Evolutionary conservation across 2,888 invertebrate genomes (phyloP).

Genomic region (Lingula anatina): DNA sequence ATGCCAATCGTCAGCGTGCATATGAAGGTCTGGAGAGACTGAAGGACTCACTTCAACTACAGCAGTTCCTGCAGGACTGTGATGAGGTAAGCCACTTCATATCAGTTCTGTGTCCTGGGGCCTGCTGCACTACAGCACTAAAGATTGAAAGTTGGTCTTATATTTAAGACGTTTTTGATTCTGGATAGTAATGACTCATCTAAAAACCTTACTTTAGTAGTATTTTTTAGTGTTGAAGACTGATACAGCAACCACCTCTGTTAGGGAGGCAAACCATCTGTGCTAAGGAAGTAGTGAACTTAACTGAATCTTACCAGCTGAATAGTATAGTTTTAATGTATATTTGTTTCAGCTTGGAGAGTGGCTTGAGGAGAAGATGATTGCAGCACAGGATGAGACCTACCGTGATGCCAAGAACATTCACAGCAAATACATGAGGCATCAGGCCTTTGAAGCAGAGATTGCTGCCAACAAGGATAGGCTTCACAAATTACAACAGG

Average conservation of each 20-base stretch:
- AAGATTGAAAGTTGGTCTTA: too few relatives aligned
- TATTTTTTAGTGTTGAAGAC: too few relatives aligned
- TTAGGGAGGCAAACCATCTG: too few relatives aligned
- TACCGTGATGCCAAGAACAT: constrained; percentile 96
- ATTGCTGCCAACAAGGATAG: constrained; percentile 80
- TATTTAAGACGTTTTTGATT: too few relatives aligned
- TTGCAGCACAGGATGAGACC: constrained; percentile 97
- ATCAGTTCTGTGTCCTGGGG: too few relatives aligned
- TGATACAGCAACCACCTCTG: too few relatives aligned
- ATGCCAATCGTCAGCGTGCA: constrained; percentile 86
- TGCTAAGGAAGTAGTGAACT: too few relatives aligned
- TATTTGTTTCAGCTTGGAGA: constrained; percentile 86
- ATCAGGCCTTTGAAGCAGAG: constrained; percentile 99
- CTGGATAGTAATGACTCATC: too few relatives aligned
- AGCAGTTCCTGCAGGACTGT: constrained; percentile 76
- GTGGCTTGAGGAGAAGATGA: constrained; percentile 99
- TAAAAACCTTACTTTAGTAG: too few relatives aligned
- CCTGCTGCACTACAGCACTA: too few relatives aligned
- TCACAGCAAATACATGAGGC: constrained; percentile 98
- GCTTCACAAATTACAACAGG: constrained; percentile 45
- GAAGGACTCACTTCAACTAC: constrained; percentile 88
- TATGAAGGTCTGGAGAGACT: constrained; percentile 85
- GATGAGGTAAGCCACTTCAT: constrained; percentile 53
- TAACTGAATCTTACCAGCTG: too few relatives aligned
- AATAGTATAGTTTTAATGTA: too few relatives aligned